Percentiles rank a stretch among this genome's conserved stretches.
Conservation (phyloP, 2,113 vertebrate genomes). For the sheep (Ovis aries) region DNA sequence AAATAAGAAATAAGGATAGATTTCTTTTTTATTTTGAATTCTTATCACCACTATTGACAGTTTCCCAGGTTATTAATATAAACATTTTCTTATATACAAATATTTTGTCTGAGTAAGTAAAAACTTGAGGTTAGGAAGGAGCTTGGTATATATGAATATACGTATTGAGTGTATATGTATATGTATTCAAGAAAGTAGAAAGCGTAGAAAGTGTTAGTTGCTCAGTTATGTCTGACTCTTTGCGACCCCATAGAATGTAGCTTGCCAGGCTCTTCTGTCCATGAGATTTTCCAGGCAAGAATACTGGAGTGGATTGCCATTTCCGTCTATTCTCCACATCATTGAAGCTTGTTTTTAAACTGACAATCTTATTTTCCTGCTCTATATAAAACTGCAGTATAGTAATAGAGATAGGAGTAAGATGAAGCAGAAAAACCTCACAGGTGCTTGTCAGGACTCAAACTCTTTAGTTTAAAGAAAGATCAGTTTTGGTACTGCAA, state of each 20-base stretch:
- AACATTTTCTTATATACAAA: not conserved
- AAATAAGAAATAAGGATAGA: not conserved
- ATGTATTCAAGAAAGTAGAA: not conserved
- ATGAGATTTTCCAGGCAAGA: not conserved
- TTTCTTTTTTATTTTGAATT: not conserved
- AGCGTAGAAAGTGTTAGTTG: not conserved
- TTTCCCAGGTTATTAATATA: not conserved
- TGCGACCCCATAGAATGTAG: not conserved
- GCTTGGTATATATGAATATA: not conserved
- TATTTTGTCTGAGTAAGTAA: not conserved
- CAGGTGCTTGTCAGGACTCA: not conserved
- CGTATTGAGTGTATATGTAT: not conserved
- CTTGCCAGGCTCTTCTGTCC: not conserved
- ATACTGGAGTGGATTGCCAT: not conserved
- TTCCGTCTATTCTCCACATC: accelerated
- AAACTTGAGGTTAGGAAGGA: not conserved
- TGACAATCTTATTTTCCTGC: not conserved
- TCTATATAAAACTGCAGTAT: not conserved
- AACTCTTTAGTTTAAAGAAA: not conserved
- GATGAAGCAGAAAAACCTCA: not conserved
- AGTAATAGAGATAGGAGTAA: not conserved
- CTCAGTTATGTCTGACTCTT: not conserved
- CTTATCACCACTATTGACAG: not conserved
- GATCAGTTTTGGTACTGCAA: not conserved
- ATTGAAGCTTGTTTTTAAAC: not conserved